Evolutionary conservation across 2,113 vertebrate genomes (phyloP).

Genomic region (Varanus salvator): DNA sequence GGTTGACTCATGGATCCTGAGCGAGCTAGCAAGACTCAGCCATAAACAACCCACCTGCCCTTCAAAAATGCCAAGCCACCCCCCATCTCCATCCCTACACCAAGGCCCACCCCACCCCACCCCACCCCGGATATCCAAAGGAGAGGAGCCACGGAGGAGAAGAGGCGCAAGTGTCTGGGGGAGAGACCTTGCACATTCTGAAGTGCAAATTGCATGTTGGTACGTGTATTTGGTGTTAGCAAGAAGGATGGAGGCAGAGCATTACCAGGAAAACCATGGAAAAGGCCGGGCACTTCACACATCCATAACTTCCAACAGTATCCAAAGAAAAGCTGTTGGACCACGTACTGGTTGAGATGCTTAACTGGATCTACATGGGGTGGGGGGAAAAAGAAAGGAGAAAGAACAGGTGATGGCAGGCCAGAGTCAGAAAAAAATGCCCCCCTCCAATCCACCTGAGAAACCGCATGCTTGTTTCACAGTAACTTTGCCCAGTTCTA

Average conservation of each 20-base stretch:
- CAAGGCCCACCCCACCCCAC: too few relatives aligned
- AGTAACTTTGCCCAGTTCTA: background rate
- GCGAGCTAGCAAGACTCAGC: background rate
- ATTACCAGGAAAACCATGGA: conserved; percentile 92
- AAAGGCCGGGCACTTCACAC: conserved; percentile 89
- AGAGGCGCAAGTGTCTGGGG: background rate
- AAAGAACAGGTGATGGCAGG: background rate
- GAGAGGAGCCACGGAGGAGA: background rate
- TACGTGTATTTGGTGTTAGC: too few relatives aligned
- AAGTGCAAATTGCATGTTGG: background rate
- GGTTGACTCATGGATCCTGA: background rate
- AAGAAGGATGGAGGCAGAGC: background rate
- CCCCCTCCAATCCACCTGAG: background rate
- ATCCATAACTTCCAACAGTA: conserved; percentile 95
- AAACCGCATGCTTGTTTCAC: too few relatives aligned
- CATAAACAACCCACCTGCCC: too few relatives aligned
- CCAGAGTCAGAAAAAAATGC: background rate
- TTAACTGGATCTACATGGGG: conserved; percentile 87
- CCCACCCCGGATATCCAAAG: background rate
- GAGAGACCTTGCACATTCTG: too few relatives aligned
- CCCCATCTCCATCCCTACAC: background rate
- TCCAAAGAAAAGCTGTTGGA: conserved; percentile 93
- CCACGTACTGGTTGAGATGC: conserved; percentile 93
- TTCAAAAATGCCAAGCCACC: too few relatives aligned
- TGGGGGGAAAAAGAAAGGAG: too few relatives aligned